These are phyloP conservation scores for Amniataba percoides DNA, from an alignment of 2,797 vertebrate species.

Conservation along the genomic window DNA sequence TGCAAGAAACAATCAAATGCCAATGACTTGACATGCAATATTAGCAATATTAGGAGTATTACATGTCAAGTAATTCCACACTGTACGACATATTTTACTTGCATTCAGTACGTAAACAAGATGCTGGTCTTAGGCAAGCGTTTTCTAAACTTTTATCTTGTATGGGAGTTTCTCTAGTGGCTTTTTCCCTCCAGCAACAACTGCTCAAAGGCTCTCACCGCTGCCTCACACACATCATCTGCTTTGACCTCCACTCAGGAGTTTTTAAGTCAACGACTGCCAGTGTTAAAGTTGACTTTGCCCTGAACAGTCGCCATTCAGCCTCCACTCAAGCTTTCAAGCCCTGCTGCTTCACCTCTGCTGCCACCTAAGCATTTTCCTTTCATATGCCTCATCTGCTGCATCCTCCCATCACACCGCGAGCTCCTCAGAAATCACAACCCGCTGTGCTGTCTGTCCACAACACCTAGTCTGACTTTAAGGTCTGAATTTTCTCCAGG, in stretches of 20 bases:
- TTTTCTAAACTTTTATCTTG: not conserved
- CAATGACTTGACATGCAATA: not conserved
- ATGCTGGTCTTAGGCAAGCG: not conserved
- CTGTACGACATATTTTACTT: not conserved
- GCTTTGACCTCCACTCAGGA: slow-evolving; percentile 25
- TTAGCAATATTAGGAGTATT: not conserved
- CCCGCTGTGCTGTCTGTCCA: slow-evolving; percentile 24
- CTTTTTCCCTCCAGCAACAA: slow-evolving; percentile 6
- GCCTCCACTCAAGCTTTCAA: slow-evolving; percentile 18
- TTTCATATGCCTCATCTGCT: slow-evolving; percentile 38
- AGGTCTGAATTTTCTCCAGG: slow-evolving; percentile 20
- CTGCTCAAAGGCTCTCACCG: not conserved
- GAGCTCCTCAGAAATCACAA: slow-evolving; percentile 30
- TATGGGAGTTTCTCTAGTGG: not conserved
- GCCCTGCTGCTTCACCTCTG: slow-evolving; percentile 28
- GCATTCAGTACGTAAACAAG: not conserved
- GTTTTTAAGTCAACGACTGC: slow-evolving; percentile 10
- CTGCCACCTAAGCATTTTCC: slow-evolving; percentile 43
- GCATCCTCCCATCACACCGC: slow-evolving; percentile 28
- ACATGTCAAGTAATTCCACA: too few species aligned
- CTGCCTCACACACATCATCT: slow-evolving; percentile 18
- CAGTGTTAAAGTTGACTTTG: slow-evolving; percentile 31
- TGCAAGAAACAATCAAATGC: not conserved
- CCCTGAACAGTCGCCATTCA: slow-evolving; percentile 37
- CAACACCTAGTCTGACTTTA: slow-evolving; percentile 22